Base-by-base conservation (phyloP, 2,797 vertebrate genomes). In the Fundulus diaphanus region DNA sequence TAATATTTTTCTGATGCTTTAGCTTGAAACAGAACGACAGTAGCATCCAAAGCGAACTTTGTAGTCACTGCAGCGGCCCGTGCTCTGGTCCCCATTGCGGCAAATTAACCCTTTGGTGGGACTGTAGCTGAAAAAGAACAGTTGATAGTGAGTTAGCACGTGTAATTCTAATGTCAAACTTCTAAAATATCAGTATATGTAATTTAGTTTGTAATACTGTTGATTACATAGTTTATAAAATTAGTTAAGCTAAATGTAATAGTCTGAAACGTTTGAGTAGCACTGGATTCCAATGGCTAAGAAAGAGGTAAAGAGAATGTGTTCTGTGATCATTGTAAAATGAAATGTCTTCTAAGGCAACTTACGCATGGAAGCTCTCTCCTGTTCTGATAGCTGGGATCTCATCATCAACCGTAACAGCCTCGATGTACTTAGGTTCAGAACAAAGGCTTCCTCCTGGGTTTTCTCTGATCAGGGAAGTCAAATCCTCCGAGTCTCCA, bases 11-110 rank as follows among this genome's bases (percentile, higher is more conserved):
- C n/a, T n/a, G n/a, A n/a, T n/a, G n/a, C n/a, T n/a, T n/a, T n/a
- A n/a, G n/a, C n/a, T n/a, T n/a, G n/a, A n/a, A n/a, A n/a, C n/a
- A 69, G 8, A 1, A 1, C 0, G 3, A 71, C 88, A 90, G 3
- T 44, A 56, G 46, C 85, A 90, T 73, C 80, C 79, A 57, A 91
- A 90, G n/a, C 81, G 59, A 61, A 87, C 79, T 85, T 84, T 83
- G 71, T 89, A 90, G 83, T 90, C 78, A 0, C 1, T 40, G 59
- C 88, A 92, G 0, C 0, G 0, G 2, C 31, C 12, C 15, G 0
- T 4, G 2, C 0, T 37, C 79, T 90, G 88, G 63, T 85, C 76
- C 0, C 0, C 0, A 0, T 76, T 87, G n/a, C 33, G 35, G 65
- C 87, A 92, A 77, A 74, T 33, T 29, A 88, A 83, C 48, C 83